Conservation (phyloP, 2,888 invertebrate species). For the Dryobotodes eremita region DNA sequence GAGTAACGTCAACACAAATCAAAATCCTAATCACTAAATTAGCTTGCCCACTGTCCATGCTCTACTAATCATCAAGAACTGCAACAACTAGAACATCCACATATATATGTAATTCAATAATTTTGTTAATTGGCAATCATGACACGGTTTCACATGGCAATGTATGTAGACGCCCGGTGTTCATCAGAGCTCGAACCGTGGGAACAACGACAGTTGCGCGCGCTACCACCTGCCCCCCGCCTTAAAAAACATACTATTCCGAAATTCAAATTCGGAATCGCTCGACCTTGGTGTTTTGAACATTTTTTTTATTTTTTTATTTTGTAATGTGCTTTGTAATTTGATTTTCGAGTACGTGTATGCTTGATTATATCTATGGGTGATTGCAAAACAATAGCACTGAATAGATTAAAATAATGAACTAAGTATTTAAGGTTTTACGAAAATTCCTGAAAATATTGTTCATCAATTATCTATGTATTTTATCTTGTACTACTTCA, state of each 20-base stretch:
- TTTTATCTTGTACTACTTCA: not conserved
- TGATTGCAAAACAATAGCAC: slow-evolving; percentile 6
- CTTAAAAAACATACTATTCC: slow-evolving; percentile 85
- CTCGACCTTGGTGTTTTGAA: slow-evolving; percentile 83
- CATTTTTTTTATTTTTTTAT: slow-evolving; percentile 52
- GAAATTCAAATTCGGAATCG: slow-evolving; percentile 87
- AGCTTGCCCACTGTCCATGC: slow-evolving; percentile 7
- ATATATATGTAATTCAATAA: slow-evolving; percentile 66
- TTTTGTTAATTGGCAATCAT: slow-evolving; percentile 88
- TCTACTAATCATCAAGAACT: slow-evolving; percentile 21
- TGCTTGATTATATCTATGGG: not conserved
- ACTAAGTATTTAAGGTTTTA: not conserved
- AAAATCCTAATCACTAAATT: slow-evolving; percentile 5
- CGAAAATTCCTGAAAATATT: not conserved
- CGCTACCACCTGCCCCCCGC: slow-evolving; percentile 84
- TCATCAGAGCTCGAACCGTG: slow-evolving; percentile 78
- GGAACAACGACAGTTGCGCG: slow-evolving; percentile 89
- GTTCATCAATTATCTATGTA: not conserved
- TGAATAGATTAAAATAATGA: not conserved
- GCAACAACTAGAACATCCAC: slow-evolving; percentile 39
- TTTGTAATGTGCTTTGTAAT: slow-evolving; percentile 45
- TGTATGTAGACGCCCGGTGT: slow-evolving; percentile 83
- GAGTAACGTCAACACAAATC: not conserved
- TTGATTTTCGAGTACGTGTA: slow-evolving; percentile 39
- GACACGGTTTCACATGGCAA: slow-evolving; percentile 81